A percentile compares a stretch with the other conserved stretches of the same genome.
Evolutionary conservation across 2,888 invertebrate genomes (phyloP).

Genomic region (Conistra vaccinii): DNA sequence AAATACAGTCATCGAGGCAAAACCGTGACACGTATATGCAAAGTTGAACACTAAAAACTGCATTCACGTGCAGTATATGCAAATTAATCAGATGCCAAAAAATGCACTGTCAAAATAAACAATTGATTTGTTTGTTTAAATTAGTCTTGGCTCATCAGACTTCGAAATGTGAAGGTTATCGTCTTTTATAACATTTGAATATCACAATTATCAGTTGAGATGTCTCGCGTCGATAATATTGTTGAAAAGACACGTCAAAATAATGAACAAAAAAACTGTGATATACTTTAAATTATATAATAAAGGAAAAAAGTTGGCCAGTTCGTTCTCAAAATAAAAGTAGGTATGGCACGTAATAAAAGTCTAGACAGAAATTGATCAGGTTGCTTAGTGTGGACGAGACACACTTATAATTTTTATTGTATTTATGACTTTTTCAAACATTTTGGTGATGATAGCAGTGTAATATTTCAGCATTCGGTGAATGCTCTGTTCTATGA

Average conservation of each 20-base stretch:
- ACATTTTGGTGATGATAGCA: background rate
- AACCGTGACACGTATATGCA: constrained; percentile 5
- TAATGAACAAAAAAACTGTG: constrained; percentile 14
- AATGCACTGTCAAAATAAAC: constrained; percentile 33
- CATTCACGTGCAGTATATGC: constrained; percentile 25
- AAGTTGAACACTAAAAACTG: constrained; percentile 12
- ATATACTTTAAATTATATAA: constrained; percentile 10
- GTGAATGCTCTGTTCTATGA: background rate
- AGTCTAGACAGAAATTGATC: constrained; percentile 27
- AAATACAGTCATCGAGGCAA: constrained; percentile 1
- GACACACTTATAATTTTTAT: background rate
- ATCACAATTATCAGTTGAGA: constrained; percentile 36
- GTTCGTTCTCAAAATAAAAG: constrained; percentile 7
- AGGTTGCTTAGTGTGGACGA: background rate
- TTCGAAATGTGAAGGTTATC: constrained; percentile 57
- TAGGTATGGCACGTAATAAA: constrained; percentile 1
- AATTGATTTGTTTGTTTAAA: constrained; percentile 45
- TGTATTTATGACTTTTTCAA: background rate
- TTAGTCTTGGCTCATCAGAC: constrained; percentile 25
- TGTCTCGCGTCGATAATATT: constrained; percentile 24
- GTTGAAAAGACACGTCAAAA: constrained; percentile 25
- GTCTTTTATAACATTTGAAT: constrained; percentile 52
- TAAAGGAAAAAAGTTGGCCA: background rate
- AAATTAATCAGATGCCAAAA: constrained; percentile 30
- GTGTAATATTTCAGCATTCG: background rate